Evolutionary conservation across 2,888 invertebrate genomes (phyloP), one percentile per base, ranked within the genome.

Genomic region (Lepidocyrtinus sp.): DNA sequence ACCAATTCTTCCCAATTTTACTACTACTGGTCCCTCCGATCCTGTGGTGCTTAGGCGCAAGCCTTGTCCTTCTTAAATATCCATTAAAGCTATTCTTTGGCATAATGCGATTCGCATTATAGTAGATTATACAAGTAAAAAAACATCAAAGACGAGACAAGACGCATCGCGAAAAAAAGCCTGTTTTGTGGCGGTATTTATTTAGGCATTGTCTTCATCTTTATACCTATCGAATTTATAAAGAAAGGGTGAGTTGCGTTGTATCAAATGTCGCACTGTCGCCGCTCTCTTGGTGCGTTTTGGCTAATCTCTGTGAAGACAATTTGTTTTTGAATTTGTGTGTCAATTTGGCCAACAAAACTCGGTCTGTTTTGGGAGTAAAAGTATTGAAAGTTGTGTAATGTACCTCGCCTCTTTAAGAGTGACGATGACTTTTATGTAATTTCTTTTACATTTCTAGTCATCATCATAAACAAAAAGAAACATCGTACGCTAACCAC

Each of bases 291-390:
- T 36, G 5, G 5, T 36, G 36, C 36, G 36, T 36, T 12, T 36
- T 36, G n/a, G n/a, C n/a, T n/a, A n/a, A n/a, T n/a, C n/a, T n/a
- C n/a, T n/a, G n/a, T n/a, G n/a, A n/a, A n/a, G n/a, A n/a, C 36
- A 36, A 36, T 36, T 36, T 36, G 36, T 36, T 36, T 12, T n/a
- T 7, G 5, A 36, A 36, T 62, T 68, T 76, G 62, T 76, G 70
- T 55, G 64, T 70, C 70, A 76, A 64, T 76, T 63, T 76, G 61
- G 50, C 50, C 69, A 76, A 62, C 70, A 63, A 27, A n/a, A n/a
- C n/a, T n/a, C n/a, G n/a, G n/a, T n/a, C n/a, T n/a, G n/a, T n/a
- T n/a, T n/a, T n/a, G n/a, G n/a, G n/a, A n/a, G n/a, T n/a, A n/a
- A n/a, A n/a, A n/a, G n/a, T n/a, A n/a, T n/a, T n/a, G n/a, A n/a